Base-by-base conservation (phyloP, 2,888 invertebrate genomes). In the Myathropa florea region DNA sequence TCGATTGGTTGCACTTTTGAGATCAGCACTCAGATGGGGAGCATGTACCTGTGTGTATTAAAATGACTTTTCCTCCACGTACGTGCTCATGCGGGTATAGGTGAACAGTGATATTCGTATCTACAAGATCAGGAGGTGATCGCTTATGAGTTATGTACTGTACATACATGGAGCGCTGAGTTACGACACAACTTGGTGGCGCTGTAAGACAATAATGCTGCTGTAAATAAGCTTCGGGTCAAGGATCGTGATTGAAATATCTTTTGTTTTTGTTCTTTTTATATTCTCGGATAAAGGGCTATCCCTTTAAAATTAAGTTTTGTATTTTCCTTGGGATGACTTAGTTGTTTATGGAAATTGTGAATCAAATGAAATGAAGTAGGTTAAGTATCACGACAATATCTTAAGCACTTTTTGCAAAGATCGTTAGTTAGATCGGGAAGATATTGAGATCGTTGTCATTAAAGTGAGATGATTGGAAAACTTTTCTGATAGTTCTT, bases 1-100 rank as follows among this genome's bases (percentile, higher is more conserved):
- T 68, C 76, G 75, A 85, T 85, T 76, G 81, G 76, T 23, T 81
- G 77, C 46, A 70, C 61, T 60, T 79, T 79, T 71, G 70, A 63
- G 84, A 84, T 84, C 84, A 76, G 23, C 30, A 39, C 59, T 73
- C 73, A 46, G 33, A 78, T 64, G 63, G 78, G 78, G 21, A 46
- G 53, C 55, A 72, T 77, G 61, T 83, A 83, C 73, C 78, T 46
- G 46, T 46, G 46, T 46, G 46, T 60, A 83, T 63, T 72, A 36
- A 26, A 39, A 33, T 24, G 18, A 75, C n/a, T 75, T 24, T 39
- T 36, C 36, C 21, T 30, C 14, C 12, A n/a, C 39, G 71, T 53
- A 63, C 21, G 33, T 10, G 24, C 57, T 24, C 23, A 23, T 26
- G 57, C 33, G 26, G 36, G 55, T 12, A 64, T 53, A 33, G 53